Percentiles rank a stretch among this genome's conserved stretches.
phyloP scores from a whole-genome alignment of 2,797 vertebrate species.

The Lacerta bilineata region DNA sequence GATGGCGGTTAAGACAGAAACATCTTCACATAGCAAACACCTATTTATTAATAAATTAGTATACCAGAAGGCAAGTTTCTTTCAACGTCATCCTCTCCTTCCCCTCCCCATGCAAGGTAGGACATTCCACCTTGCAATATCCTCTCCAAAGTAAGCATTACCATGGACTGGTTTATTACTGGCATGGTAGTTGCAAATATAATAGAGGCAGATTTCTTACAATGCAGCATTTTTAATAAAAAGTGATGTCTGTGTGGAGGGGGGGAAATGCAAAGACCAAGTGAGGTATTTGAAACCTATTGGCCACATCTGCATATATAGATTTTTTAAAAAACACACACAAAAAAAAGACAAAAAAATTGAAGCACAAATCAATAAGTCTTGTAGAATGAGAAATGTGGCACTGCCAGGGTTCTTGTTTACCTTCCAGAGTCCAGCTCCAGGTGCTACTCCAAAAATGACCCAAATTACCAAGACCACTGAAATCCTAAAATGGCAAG shows the following conservation, averaged over 20 bases:
- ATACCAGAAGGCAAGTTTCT: slow-evolving; percentile 83
- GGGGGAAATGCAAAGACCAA: slow-evolving; percentile 72
- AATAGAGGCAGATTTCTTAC: slow-evolving; percentile 78
- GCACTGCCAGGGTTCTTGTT: slow-evolving; percentile 50
- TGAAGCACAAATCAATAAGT: slow-evolving; percentile 79
- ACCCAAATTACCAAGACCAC: slow-evolving; percentile 37
- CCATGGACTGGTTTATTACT: slow-evolving; percentile 67
- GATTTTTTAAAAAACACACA: slow-evolving; percentile 59
- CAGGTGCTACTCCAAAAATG: slow-evolving; percentile 40
- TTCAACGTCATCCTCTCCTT: slow-evolving; percentile 72
- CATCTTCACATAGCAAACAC: slow-evolving; percentile 82
- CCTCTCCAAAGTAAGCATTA: slow-evolving; percentile 67
- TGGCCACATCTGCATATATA: slow-evolving; percentile 70
- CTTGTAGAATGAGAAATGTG: slow-evolving; percentile 64
- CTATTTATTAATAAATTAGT: slow-evolving; percentile 90
- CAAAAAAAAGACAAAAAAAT: slow-evolving; percentile 71
- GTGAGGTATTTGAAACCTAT: slow-evolving; percentile 64
- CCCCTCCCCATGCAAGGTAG: slow-evolving; percentile 63
- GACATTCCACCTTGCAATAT: slow-evolving; percentile 41
- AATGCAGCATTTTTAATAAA: slow-evolving; percentile 79
- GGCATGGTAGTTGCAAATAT: slow-evolving; percentile 78
- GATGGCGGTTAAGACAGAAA: slow-evolving; percentile 66
- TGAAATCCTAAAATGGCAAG: slow-evolving; percentile 55
- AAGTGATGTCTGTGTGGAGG: slow-evolving; percentile 76
- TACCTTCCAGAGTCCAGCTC: slow-evolving; percentile 71